phyloP scores from a whole-genome alignment of 1,140 invertebrate species.

The Drosophila pachea region DNA sequence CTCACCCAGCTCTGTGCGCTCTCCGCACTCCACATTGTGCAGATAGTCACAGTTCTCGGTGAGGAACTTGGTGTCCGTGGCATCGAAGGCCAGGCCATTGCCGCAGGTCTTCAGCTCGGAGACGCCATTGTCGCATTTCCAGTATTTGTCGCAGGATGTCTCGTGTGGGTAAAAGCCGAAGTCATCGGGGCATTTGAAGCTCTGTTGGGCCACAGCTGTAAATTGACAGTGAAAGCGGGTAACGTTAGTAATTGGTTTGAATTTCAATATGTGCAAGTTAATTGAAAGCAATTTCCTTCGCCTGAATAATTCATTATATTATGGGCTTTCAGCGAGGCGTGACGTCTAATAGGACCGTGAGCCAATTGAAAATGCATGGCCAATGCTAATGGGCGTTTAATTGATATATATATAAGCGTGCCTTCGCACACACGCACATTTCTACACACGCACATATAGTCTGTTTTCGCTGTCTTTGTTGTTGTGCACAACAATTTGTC shows the following conservation, averaged over 20 bases:
- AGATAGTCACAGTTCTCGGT: slow-evolving; percentile 97
- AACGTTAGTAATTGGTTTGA: slow-evolving; percentile 21
- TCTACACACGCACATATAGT: background rate
- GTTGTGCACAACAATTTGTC: slow-evolving; percentile 62
- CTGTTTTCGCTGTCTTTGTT: background rate
- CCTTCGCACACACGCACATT: background rate
- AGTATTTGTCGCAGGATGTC: slow-evolving; percentile 95
- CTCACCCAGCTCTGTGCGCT: slow-evolving; percentile 89
- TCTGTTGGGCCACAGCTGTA: slow-evolving; percentile 86
- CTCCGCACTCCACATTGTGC: slow-evolving; percentile 96
- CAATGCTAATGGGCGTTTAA: slow-evolving; percentile 16
- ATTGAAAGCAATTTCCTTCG: slow-evolving; percentile 20
- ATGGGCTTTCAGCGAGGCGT: background rate
- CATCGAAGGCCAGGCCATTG: slow-evolving; percentile 95
- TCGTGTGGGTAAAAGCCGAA: slow-evolving; percentile 96
- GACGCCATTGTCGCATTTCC: slow-evolving; percentile 94
- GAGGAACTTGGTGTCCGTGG: slow-evolving; percentile 91
- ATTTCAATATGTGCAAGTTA: background rate
- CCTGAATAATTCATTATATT: slow-evolving; percentile 28
- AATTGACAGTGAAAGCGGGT: slow-evolving; percentile 1
- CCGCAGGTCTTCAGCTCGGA: slow-evolving; percentile 95
- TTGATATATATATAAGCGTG: background rate
- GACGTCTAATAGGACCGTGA: slow-evolving; percentile 6
- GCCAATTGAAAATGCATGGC: slow-evolving; percentile 5
- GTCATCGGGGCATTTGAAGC: slow-evolving; percentile 95